These are phyloP conservation scores for Sinocyclocheilus anshuiensis DNA, from an alignment of 2,113 vertebrate species.

Conservation along the genomic window DNA sequence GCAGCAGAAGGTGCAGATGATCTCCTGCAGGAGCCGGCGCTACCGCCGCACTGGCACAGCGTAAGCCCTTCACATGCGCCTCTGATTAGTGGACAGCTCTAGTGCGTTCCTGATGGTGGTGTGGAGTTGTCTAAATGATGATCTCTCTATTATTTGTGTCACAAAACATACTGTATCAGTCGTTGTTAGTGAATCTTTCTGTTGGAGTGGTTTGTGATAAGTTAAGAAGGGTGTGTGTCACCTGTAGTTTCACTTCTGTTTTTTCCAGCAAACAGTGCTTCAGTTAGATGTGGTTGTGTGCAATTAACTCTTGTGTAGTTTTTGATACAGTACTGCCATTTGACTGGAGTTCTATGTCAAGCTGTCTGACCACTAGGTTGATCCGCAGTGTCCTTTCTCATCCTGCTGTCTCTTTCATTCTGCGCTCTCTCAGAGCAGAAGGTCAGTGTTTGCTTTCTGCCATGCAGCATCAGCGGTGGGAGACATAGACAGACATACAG, in stretches of 20 bases:
- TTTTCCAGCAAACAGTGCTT: neutral
- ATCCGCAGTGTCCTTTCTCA: neutral
- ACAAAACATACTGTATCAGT: neutral
- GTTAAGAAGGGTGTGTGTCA: neutral
- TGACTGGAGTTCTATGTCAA: neutral
- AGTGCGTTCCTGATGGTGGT: no score
- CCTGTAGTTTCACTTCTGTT: slow-evolving; percentile 49
- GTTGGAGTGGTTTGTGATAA: neutral
- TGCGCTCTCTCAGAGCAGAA: no score
- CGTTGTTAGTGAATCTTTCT: neutral
- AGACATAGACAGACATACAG: no score
- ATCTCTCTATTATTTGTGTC: no score
- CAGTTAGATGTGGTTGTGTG: neutral
- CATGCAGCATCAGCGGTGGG: neutral
- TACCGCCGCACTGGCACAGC: slow-evolving; percentile 55
- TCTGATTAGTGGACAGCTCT: neutral
- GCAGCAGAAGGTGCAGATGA: slow-evolving; percentile 65
- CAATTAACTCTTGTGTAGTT: neutral
- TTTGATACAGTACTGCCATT: neutral
- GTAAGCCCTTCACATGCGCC: slow-evolving; percentile 63
- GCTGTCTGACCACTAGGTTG: neutral
- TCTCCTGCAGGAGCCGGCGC: slow-evolving; percentile 54
- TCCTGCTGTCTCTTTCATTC: neutral
- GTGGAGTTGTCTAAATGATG: no score
- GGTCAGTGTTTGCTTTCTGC: neutral